Percentiles rank a stretch among this genome's conserved stretches.
phyloP scores from a whole-genome alignment of 2,888 invertebrate genomes.

The Spisula solida region DNA sequence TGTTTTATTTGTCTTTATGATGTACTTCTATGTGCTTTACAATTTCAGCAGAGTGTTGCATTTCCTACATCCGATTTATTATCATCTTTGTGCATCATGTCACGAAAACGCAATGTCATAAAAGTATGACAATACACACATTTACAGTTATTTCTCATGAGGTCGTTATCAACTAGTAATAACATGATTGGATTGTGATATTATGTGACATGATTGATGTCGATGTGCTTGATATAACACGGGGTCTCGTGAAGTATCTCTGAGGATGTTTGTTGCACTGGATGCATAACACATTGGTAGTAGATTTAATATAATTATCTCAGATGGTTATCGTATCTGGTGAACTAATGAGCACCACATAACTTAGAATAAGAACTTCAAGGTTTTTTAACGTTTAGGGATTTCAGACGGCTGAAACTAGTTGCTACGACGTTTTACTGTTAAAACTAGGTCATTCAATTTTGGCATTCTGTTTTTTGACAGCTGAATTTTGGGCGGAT shows the following conservation, averaged over 20 bases:
- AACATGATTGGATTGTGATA: not conserved
- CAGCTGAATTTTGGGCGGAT: no score
- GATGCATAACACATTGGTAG: not conserved
- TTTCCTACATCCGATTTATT: no score
- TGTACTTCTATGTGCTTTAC: no score
- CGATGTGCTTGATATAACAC: not conserved
- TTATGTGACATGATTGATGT: not conserved
- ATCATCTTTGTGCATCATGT: not conserved
- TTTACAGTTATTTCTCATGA: conserved; percentile 12
- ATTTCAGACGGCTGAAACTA: no score
- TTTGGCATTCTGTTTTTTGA: no score
- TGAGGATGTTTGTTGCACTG: not conserved
- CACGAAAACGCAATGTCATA: not conserved
- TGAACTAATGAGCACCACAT: not conserved
- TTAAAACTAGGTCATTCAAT: no score
- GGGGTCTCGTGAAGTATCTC: not conserved
- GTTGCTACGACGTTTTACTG: no score
- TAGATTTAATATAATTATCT: not conserved
- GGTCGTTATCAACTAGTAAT: not conserved
- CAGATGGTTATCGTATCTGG: not conserved
- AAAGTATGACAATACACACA: not conserved
- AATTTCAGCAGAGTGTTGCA: no score
- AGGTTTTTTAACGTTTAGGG: no score
- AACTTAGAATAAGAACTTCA: no score
- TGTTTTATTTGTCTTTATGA: no score